Evolutionary conservation across 1,140 invertebrate species (phyloP), one percentile per base, ranked within the genome.

Genomic region (Drosophila littoralis): DNA sequence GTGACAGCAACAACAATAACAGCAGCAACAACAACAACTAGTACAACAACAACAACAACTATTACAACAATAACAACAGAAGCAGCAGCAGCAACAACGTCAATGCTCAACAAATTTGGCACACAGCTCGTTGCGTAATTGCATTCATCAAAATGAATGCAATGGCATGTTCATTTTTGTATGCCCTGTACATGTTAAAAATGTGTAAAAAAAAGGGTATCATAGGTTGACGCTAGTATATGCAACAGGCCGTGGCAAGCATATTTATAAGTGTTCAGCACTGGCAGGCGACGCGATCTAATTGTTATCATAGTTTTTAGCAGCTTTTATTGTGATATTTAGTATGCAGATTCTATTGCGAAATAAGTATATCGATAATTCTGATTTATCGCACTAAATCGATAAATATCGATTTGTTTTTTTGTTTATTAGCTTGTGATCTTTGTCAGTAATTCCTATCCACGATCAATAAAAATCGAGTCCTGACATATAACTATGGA

Each of bases 121-220:
- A 63, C 63, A 69, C 35, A 67, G 59, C 42, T 75, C 76, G 63
- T 84, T 84, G 70, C 67, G 85, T 89, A 88, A 89, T 88, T 88
- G 84, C 83, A 89, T 89, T 88, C 58, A 76, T 78, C 46, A 80
- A 75, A 67, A 57, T 63, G 70, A 82, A 83, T 67, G 59, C 46
- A 5, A 51, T 64, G 59, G 48, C 9, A 52, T 63, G 42, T 70
- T 42, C 43, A 65, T 36, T 8, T 67, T 46, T 13, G 4, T 7
- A 52, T 52, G 38, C 45, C 32, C 59, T 48, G 10, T 22, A 36
- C 7, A 50, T 13, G 7, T 1, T 42, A 32, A 32, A 58, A 7
- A 32, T 13, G 2, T 42, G n/a, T 42, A 13, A 13, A 15, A 17
- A 1, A 15, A 15, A 13, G 8, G 1, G 33, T 15, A 13, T 8